These are phyloP conservation scores for Emydura subglobosa DNA, from an alignment of 2,113 vertebrate genomes.

Conservation along the genomic window DNA sequence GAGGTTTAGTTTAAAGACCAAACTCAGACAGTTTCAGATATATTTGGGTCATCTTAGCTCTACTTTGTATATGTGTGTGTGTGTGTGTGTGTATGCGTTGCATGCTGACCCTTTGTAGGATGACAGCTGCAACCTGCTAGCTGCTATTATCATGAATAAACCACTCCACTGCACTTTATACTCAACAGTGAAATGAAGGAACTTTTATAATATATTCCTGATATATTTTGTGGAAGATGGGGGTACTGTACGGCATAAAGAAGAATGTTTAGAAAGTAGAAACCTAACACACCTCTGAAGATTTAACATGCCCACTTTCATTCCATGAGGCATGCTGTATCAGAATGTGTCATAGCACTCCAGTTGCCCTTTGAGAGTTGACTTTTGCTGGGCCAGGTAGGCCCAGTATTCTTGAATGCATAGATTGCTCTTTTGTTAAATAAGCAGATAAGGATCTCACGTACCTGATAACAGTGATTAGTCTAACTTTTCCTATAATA, in stretches of 20 bases:
- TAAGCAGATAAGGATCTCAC: not conserved
- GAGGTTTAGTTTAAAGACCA: constrained; percentile 24
- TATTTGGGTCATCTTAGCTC: too few relatives aligned
- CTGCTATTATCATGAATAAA: constrained; percentile 46
- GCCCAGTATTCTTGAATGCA: not conserved
- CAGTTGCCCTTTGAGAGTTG: not conserved
- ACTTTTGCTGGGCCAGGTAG: not conserved
- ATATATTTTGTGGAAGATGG: constrained; percentile 57
- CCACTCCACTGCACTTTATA: constrained; percentile 19
- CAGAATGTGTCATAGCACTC: not conserved
- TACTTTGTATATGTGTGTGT: constrained; percentile 14
- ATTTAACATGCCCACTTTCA: constrained; percentile 1
- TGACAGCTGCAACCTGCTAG: constrained; percentile 64
- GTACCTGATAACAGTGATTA: not conserved
- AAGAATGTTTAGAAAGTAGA: constrained; percentile 44
- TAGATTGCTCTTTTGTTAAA: not conserved
- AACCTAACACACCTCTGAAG: constrained; percentile 22
- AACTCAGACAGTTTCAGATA: constrained; percentile 44
- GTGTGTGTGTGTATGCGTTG: constrained; percentile 53
- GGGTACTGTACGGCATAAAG: constrained; percentile 33
- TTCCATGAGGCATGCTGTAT: not conserved
- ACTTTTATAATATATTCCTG: constrained; percentile 57
- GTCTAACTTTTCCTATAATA: not conserved
- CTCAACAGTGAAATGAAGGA: constrained; percentile 40
- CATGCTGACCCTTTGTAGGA: constrained; percentile 60